phyloP scores from a whole-genome alignment of 2,888 invertebrate genomes.

The Zaprionus lineosus region DNA sequence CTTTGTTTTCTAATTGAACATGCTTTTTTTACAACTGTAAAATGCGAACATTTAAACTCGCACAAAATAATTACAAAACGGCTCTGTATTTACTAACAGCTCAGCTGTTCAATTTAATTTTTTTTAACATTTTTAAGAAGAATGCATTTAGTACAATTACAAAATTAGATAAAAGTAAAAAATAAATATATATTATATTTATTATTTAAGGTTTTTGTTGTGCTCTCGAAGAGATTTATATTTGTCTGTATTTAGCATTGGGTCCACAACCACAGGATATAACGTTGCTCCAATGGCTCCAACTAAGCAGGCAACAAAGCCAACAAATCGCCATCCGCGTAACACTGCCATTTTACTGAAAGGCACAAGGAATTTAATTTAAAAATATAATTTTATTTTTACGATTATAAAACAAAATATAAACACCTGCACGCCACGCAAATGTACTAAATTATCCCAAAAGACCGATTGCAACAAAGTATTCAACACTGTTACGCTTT shows the following conservation, averaged over 20 bases:
- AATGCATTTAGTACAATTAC: background rate
- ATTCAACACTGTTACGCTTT: conserved; percentile 1
- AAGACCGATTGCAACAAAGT: background rate
- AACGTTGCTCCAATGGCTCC: conserved; percentile 84
- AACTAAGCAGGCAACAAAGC: conserved; percentile 84
- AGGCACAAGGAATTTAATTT: conserved; percentile 17
- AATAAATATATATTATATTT: conserved; percentile 4
- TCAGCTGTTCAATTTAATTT: too few species aligned
- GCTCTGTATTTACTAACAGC: too few species aligned
- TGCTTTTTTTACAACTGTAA: too few species aligned
- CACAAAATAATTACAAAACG: background rate
- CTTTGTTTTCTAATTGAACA: too few species aligned
- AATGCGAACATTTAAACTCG: background rate
- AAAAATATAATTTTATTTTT: conserved; percentile 3
- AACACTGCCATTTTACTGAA: conserved; percentile 75
- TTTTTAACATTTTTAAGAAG: too few species aligned
- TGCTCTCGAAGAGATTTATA: conserved; percentile 81
- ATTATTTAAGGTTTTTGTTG: conserved; percentile 46
- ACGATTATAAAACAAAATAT: conserved; percentile 53
- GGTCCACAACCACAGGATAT: conserved; percentile 86
- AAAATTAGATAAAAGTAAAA: background rate
- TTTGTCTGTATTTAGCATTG: conserved; percentile 85
- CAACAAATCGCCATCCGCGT: conserved; percentile 85
- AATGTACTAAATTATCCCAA: conserved; percentile 39
- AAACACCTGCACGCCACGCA: conserved; percentile 45